phyloP scores from a whole-genome alignment of 2,888 invertebrate species.

The Agrotis segetum region DNA sequence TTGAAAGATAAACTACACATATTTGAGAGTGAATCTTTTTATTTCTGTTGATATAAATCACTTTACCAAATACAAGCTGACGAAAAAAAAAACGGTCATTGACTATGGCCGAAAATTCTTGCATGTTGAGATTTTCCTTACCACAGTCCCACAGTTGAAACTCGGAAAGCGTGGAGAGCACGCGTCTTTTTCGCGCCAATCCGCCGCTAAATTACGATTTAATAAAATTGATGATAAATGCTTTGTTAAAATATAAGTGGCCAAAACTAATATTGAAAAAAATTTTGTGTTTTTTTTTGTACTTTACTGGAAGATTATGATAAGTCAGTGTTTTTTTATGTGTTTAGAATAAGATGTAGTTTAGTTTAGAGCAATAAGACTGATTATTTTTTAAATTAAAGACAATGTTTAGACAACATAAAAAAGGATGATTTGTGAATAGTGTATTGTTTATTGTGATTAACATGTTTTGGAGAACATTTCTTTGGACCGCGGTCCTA shows the following conservation, averaged over 20 bases:
- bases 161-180: conserved; percentile 36
- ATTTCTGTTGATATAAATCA: conserved; percentile 14
- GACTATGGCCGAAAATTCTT: conserved; percentile 37
- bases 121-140: conserved; percentile 46
- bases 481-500: conserved; percentile 66
- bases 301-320: conserved; percentile 17
- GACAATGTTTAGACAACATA: conserved; percentile 33
- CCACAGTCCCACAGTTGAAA: conserved; percentile 55
- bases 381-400: conserved; percentile 16
- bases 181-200: conserved; percentile 40
- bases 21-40: neutral
- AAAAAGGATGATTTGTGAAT: conserved; percentile 42
- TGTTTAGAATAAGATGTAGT: conserved; percentile 43
- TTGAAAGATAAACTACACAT: conserved; percentile 11
- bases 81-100: conserved; percentile 48
- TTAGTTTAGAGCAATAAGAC: conserved; percentile 17
- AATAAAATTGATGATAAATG: conserved; percentile 34
- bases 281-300: conserved; percentile 19
- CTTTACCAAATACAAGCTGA: conserved; percentile 22
- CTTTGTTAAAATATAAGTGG: conserved; percentile 17
- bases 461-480: conserved; percentile 69
- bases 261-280: conserved; percentile 22
- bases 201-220: conserved; percentile 45
- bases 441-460: conserved; percentile 43
- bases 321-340: conserved; percentile 9